These are phyloP conservation scores for Anthonomus grandis DNA, from an alignment of 1,140 invertebrate genomes.

Conservation along the genomic window DNA sequence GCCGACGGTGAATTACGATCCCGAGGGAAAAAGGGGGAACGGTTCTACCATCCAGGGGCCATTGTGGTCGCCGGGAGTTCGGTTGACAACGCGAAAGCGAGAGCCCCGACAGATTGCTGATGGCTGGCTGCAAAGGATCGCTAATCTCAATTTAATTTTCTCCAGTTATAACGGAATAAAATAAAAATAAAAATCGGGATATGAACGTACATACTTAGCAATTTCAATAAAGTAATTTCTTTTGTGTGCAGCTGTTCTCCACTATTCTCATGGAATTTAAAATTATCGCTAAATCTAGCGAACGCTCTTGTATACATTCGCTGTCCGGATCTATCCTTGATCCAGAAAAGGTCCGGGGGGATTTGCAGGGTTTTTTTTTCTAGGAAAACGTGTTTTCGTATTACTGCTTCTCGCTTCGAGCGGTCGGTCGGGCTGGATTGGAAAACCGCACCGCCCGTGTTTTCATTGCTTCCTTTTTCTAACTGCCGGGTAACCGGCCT, in stretches of 20 bases:
- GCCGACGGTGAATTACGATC: conserved; percentile 15
- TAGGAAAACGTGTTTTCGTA: neutral
- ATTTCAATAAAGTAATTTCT: too few relatives aligned
- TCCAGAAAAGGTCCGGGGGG: too few relatives aligned
- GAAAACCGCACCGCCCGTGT: conserved; percentile 7
- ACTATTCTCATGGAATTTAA: too few relatives aligned
- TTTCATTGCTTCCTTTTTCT: conserved; percentile 5
- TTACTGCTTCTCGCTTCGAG: neutral
- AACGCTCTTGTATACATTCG: too few relatives aligned
- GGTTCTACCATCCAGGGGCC: neutral
- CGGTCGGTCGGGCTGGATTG: neutral
- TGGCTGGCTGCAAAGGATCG: neutral
- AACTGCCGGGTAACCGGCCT: neutral
- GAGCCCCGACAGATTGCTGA: neutral
- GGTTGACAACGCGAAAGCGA: conserved; percentile 1
- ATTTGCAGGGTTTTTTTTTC: conserved; percentile 3
- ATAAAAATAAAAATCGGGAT: too few relatives aligned
- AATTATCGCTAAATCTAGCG: too few relatives aligned
- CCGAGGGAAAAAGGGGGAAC: neutral
- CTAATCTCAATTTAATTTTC: conserved; percentile 6
- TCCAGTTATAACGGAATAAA: neutral
- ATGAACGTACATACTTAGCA: too few relatives aligned
- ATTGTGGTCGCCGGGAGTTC: conserved; percentile 5
- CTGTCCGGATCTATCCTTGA: too few relatives aligned
- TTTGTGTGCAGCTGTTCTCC: too few relatives aligned